Percentiles rank a stretch among this genome's conserved stretches.
Conservation (phyloP, 2,797 vertebrate genomes). For the Peromyscus melanophrys region DNA sequence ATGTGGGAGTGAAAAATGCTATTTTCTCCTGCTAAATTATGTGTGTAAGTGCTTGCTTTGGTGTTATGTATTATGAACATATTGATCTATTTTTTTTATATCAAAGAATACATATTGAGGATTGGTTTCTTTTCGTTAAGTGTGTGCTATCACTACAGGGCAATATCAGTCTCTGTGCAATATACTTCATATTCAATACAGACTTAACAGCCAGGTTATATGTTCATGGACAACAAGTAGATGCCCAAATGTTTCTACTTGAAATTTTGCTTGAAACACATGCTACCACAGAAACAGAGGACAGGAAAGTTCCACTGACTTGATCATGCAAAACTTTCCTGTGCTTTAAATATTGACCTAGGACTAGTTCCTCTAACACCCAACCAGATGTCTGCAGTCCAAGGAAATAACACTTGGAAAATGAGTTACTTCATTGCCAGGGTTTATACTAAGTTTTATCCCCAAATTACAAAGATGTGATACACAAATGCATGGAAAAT, state of each 20-base stretch:
- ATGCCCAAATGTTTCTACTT: constrained; percentile 32
- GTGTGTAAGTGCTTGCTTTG: not conserved
- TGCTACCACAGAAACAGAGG: constrained; percentile 61
- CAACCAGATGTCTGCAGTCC: constrained; percentile 66
- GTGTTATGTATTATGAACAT: not conserved
- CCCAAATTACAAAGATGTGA: constrained; percentile 54
- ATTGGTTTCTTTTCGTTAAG: constrained; percentile 39
- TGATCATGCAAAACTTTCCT: constrained; percentile 73
- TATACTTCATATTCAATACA: not conserved
- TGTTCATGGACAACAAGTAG: not conserved
- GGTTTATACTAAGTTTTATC: constrained; percentile 53
- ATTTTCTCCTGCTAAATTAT: constrained; percentile 54
- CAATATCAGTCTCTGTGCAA: not conserved
- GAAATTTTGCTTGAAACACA: constrained; percentile 65
- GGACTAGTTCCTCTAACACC: constrained; percentile 71
- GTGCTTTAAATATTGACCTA: constrained; percentile 80
- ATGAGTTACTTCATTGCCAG: constrained; percentile 53
- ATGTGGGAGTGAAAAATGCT: not conserved
- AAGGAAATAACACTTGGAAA: constrained; percentile 16
- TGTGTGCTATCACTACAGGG: not conserved
- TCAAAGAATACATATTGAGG: constrained; percentile 26
- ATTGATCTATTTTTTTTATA: not conserved
- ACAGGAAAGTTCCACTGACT: constrained; percentile 72
- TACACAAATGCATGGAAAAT: constrained; percentile 19
- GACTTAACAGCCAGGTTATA: constrained; percentile 11